Evolutionary conservation across 2,113 vertebrate species (phyloP).

Genomic region (Odocoileus hemionus): DNA sequence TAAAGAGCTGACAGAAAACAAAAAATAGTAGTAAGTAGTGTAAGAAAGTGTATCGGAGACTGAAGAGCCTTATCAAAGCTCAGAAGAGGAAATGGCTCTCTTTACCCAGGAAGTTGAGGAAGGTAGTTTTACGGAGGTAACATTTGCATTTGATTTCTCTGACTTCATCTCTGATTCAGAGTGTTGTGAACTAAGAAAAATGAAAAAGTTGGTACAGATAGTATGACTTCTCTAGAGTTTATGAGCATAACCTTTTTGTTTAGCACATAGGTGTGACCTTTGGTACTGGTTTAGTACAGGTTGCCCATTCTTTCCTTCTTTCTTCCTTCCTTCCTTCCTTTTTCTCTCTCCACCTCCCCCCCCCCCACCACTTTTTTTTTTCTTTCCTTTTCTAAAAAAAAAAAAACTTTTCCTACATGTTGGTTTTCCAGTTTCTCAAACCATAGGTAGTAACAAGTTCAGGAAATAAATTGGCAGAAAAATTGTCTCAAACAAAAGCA

Average conservation of each 20-base stretch:
- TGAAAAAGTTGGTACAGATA: neutral
- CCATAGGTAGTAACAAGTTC: neutral
- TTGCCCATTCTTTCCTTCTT: neutral
- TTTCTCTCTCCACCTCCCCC: neutral
- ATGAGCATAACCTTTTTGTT: neutral
- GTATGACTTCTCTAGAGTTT: neutral
- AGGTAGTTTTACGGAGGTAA: neutral
- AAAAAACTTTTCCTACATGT: neutral
- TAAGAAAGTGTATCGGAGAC: neutral
- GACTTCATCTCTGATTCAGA: neutral
- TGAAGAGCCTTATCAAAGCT: neutral
- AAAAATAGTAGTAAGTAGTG: neutral
- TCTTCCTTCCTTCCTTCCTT: neutral
- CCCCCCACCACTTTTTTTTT: neutral
- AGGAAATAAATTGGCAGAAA: neutral
- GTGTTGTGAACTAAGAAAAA: neutral
- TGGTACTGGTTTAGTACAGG: neutral
- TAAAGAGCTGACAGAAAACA: neutral
- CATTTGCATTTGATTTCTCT: neutral
- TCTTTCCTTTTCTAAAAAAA: neutral
- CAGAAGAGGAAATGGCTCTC: neutral
- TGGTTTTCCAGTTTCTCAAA: slow-evolving; percentile 20
- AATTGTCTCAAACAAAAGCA: neutral
- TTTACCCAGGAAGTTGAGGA: neutral
- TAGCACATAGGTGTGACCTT: neutral